Conservation (phyloP, 92 coral and sea anemone species). For the Porites divaricata region DNA sequence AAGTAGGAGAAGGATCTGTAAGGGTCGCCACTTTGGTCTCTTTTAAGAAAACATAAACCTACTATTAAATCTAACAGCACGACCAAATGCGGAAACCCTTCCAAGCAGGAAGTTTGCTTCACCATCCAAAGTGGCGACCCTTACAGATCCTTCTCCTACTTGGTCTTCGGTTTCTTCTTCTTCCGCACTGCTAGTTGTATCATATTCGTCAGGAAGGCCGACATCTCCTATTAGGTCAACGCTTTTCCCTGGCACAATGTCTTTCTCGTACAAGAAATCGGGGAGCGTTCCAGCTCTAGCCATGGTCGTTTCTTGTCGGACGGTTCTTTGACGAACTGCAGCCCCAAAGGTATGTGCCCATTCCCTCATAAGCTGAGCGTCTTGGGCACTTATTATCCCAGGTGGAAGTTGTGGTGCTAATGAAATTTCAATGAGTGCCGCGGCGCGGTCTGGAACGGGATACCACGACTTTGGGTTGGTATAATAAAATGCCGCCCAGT, state of each 20-base stretch:
- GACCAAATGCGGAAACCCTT: too few relatives aligned
- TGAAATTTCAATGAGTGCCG: slow-evolving; percentile 16
- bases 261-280: slow-evolving; percentile 46
- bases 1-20: too few relatives aligned
- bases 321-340: slow-evolving; percentile 48
- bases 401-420: slow-evolving; percentile 23
- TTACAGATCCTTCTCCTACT: too few relatives aligned
- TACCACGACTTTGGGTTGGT: slow-evolving; percentile 52
- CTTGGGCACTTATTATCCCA: slow-evolving; percentile 12
- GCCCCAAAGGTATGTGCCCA: slow-evolving; percentile 53
- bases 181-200: too few relatives aligned
- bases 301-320: slow-evolving; percentile 51
- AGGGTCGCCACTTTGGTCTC: too few relatives aligned
- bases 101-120: too few relatives aligned
- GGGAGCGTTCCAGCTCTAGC: slow-evolving; percentile 60
- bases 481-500: slow-evolving; percentile 53
- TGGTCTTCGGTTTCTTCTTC: too few relatives aligned
- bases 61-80: too few relatives aligned
- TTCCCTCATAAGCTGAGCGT: slow-evolving; percentile 13
- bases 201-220: too few relatives aligned
- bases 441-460: slow-evolving; percentile 41
- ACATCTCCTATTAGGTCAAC: too few relatives aligned
- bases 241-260: slow-evolving; percentile 29
- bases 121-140: too few relatives aligned
- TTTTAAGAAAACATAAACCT: too few relatives aligned